Evolutionary conservation across 1,140 invertebrate species (phyloP).

Genomic region (Steinernema feltiae): DNA sequence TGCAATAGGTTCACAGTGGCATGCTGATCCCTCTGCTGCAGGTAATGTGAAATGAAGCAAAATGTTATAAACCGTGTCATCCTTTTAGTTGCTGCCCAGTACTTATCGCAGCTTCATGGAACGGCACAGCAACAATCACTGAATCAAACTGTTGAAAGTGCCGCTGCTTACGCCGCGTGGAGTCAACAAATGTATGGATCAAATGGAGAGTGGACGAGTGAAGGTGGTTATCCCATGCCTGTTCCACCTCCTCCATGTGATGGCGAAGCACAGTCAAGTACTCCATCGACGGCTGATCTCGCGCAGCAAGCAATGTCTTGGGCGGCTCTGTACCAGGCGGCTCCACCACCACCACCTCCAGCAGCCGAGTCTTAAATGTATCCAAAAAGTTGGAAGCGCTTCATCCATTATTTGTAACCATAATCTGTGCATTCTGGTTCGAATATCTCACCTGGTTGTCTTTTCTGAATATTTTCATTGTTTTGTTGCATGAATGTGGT

Average conservation of each 20-base stretch:
- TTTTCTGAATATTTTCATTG: no score
- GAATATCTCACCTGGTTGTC: no score
- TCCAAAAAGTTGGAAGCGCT: background rate
- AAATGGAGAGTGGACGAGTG: background rate
- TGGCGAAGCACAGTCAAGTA: background rate
- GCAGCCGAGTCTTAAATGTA: background rate
- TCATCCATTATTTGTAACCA: no score
- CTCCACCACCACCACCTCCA: slow-evolving; percentile 1
- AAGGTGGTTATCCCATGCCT: background rate
- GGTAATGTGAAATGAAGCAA: no score
- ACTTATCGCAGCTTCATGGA: slow-evolving; percentile 5
- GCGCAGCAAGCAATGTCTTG: background rate
- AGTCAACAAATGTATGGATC: background rate
- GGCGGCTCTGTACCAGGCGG: background rate
- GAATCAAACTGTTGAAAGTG: background rate
- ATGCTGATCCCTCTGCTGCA: background rate
- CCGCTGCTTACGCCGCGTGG: background rate
- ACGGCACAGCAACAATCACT: background rate
- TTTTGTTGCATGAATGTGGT: no score
- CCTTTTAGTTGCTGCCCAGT: background rate
- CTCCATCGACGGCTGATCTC: background rate
- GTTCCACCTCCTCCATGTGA: background rate
- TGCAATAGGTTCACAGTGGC: background rate
- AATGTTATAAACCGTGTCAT: background rate
- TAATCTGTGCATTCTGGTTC: no score